These are phyloP conservation scores for Sinosuthora webbiana DNA, from an alignment of 2,113 vertebrate species.

Conservation along the genomic window DNA sequence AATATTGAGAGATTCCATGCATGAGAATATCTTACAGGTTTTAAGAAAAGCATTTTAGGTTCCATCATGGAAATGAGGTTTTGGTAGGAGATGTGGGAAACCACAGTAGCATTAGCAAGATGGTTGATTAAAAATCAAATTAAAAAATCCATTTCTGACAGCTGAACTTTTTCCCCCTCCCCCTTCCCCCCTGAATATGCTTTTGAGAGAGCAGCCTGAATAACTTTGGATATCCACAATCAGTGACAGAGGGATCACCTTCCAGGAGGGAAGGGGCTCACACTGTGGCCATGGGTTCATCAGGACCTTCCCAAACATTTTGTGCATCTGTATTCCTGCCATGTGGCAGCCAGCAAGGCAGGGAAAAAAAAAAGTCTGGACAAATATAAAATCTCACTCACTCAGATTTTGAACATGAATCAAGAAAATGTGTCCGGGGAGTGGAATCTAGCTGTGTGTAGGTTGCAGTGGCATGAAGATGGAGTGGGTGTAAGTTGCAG, in stretches of 20 bases:
- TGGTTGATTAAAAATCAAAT: neutral
- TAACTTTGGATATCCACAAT: neutral
- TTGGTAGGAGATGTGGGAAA: neutral
- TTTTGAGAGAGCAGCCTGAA: neutral
- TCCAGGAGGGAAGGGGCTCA: neutral
- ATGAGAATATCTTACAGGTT: neutral
- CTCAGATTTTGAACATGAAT: neutral
- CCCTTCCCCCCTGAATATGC: neutral
- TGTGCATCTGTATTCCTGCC: neutral
- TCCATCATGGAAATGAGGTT: neutral
- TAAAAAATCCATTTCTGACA: neutral
- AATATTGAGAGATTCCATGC: neutral
- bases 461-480: neutral
- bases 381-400: neutral
- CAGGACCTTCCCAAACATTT: neutral
- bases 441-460: neutral
- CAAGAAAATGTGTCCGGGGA: neutral
- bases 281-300: rapidly evolving
- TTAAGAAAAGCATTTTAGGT: neutral
- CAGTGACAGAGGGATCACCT: neutral
- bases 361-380: neutral
- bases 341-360: neutral
- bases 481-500: neutral
- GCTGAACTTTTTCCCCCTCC: neutral
- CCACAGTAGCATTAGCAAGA: neutral